Evolutionary conservation across 1,140 invertebrate genomes (phyloP).

Genomic region (Apis cerana): DNA sequence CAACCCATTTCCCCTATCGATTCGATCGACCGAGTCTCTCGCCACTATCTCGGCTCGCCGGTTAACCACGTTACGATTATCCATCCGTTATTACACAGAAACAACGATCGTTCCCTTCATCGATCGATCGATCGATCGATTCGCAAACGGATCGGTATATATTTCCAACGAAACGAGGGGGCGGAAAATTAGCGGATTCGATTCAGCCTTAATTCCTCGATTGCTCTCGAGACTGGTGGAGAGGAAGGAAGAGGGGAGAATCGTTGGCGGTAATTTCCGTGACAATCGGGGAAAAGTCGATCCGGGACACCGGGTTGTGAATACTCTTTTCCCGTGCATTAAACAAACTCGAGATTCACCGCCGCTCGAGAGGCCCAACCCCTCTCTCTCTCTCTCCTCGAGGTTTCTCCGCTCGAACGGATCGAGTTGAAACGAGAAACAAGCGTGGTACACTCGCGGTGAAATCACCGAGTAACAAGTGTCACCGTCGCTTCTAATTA

Average conservation of each 20-base stretch:
- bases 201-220: slow-evolving; percentile 34
- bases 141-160: background rate
- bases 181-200: background rate
- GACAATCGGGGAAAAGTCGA: slow-evolving; percentile 33
- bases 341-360: slow-evolving; percentile 40
- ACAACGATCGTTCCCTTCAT: too few relatives aligned
- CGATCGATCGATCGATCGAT: too few relatives aligned
- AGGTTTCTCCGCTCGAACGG: background rate
- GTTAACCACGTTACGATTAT: background rate
- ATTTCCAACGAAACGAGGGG: background rate
- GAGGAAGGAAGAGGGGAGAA: background rate
- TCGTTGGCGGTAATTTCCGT: slow-evolving; percentile 28
- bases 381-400: background rate
- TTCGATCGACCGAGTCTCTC: background rate
- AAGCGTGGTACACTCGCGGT: slow-evolving; percentile 11
- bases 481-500: slow-evolving; percentile 54
- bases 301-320: slow-evolving; percentile 7
- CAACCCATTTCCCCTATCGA: background rate
- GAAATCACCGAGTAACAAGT: slow-evolving; percentile 54
- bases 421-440: slow-evolving; percentile 18
- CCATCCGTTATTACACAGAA: too few relatives aligned
- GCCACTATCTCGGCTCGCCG: background rate
- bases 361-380: slow-evolving; percentile 5
- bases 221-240: slow-evolving; percentile 13
- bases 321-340: slow-evolving; percentile 45